These are phyloP conservation scores for Andricus grossulariae DNA, from an alignment of 1,140 invertebrate genomes.

Conservation along the genomic window DNA sequence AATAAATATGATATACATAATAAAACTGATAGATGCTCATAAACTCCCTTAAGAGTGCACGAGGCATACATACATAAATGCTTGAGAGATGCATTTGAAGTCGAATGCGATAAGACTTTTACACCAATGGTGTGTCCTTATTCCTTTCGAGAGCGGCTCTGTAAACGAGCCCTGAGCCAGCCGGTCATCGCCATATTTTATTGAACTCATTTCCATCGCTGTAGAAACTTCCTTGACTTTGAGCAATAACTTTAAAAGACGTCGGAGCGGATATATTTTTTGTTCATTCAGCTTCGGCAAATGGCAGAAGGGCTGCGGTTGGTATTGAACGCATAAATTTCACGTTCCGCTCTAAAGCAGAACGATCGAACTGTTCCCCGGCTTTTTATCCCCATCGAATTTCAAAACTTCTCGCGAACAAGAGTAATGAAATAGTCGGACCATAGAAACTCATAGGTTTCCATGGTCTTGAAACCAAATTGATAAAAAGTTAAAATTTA, in stretches of 20 bases:
- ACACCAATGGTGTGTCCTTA: not conserved
- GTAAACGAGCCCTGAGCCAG: conserved; percentile 29
- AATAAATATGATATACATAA: not conserved
- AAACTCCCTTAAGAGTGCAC: not conserved
- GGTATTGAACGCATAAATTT: conserved; percentile 69
- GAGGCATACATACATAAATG: not conserved
- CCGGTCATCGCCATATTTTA: conserved; percentile 48
- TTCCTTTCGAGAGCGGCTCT: not conserved
- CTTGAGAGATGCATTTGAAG: not conserved
- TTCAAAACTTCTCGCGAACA: conserved; percentile 21
- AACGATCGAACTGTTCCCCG: conserved; percentile 57
- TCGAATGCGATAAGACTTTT: not conserved
- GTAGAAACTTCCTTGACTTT: conserved; percentile 57
- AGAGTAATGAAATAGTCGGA: conserved; percentile 9
- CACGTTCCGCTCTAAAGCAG: conserved; percentile 42
- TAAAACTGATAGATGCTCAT: not conserved
- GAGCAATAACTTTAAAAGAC: conserved; percentile 58
- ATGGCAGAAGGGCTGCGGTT: conserved; percentile 37
- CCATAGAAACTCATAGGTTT: not conserved
- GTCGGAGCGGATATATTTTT: conserved; percentile 64
- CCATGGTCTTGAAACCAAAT: too few species aligned
- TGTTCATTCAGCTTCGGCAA: conserved; percentile 42
- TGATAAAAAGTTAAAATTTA: too few species aligned
- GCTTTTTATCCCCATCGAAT: conserved; percentile 13
- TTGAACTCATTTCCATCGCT: conserved; percentile 60